These are phyloP conservation scores for Syngnathoides biaculeatus DNA, from an alignment of 2,113 vertebrate genomes.

Conservation along the genomic window DNA sequence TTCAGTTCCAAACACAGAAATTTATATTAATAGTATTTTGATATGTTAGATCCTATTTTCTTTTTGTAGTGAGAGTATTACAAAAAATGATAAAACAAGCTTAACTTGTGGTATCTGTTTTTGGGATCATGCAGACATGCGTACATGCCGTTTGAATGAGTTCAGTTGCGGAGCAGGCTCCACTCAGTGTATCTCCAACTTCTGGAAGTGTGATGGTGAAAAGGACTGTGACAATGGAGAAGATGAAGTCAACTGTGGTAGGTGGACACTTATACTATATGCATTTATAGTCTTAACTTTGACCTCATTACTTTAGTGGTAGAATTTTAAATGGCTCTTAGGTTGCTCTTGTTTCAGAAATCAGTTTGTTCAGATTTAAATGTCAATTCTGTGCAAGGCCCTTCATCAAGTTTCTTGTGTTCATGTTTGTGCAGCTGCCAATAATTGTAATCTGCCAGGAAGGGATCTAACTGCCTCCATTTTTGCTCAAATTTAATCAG, in stretches of 20 bases:
- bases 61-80: not conserved
- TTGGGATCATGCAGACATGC: conserved; percentile 75
- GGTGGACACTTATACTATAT: conserved; percentile 39
- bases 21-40: too few relatives aligned
- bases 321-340: too few relatives aligned
- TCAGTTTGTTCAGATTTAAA: not conserved
- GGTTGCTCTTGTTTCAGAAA: too few relatives aligned
- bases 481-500: not conserved
- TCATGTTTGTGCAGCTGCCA: not conserved
- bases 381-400: not conserved
- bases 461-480: not conserved
- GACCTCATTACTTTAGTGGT: too few relatives aligned
- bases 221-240: conserved; percentile 91
- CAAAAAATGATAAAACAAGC: not conserved
- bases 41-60: not conserved
- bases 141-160: conserved; percentile 89
- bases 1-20: too few relatives aligned
- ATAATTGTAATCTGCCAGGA: not conserved
- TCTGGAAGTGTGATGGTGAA: conserved; percentile 96
- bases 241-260: conserved; percentile 94
- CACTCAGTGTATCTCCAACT: conserved; percentile 88
- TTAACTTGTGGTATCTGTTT: not conserved
- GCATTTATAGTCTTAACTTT: not conserved
- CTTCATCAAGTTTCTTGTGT: not conserved
- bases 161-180: conserved; percentile 88